phyloP scores from a whole-genome alignment of 92 coral and sea anemone species.

The Blastomussa wellsi region DNA sequence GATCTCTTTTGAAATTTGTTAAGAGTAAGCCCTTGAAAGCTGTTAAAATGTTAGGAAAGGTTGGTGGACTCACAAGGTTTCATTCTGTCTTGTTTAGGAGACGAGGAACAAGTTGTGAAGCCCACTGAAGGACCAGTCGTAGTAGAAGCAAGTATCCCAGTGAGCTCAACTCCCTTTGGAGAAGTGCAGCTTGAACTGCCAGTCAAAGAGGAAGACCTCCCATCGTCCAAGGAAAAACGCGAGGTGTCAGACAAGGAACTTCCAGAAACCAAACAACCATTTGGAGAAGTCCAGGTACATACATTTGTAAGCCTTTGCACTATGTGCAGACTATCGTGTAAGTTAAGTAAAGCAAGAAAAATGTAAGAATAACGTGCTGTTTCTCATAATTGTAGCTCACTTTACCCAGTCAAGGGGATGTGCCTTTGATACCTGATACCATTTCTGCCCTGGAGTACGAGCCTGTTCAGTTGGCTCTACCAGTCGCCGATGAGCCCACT shows the following conservation, averaged over 20 bases:
- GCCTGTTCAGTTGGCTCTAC: conserved; percentile 72
- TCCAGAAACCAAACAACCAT: conserved; percentile 45
- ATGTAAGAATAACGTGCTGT: no score
- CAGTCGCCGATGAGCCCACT: conserved; percentile 44
- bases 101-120: conserved; percentile 1
- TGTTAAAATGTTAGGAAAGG: not conserved
- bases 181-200: conserved; percentile 39
- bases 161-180: conserved; percentile 41
- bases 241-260: conserved; percentile 57
- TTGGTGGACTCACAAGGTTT: not conserved
- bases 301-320: not conserved
- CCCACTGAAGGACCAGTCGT: conserved; percentile 30
- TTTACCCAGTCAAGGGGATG: conserved; percentile 24
- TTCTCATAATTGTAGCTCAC: not conserved
- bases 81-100: not conserved
- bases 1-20: no score
- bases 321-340: not conserved
- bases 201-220: not conserved
- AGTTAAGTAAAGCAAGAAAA: not conserved
- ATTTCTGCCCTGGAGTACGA: conserved; percentile 59
- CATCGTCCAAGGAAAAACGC: conserved; percentile 36
- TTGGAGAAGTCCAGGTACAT: conserved; percentile 48
- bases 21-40: no score
- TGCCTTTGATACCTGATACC: conserved; percentile 38
- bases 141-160: conserved; percentile 38